phyloP scores from a whole-genome alignment of 2,113 vertebrate genomes.

The Pachyramphus minor region DNA sequence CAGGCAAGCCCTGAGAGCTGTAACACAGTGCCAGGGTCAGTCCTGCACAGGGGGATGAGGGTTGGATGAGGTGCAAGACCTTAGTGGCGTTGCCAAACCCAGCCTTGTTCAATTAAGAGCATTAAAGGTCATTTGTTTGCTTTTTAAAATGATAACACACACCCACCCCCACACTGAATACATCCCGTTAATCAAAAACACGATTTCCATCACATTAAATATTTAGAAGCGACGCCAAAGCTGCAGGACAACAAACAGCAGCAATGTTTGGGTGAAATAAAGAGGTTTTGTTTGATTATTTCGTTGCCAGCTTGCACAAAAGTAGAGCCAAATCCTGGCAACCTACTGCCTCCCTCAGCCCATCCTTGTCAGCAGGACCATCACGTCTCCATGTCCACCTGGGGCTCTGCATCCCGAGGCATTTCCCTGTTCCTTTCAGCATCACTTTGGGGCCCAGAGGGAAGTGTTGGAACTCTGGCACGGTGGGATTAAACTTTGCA shows the following conservation, averaged over 20 bases:
- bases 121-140: neutral
- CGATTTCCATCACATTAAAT: neutral
- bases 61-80: neutral
- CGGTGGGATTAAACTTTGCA: neutral
- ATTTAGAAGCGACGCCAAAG: neutral
- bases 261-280: rapidly evolving
- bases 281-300: neutral
- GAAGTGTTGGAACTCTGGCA: neutral
- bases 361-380: neutral
- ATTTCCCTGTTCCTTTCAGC: neutral
- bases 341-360: neutral
- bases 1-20: neutral
- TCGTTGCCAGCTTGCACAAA: neutral
- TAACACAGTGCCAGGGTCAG: rapidly evolving
- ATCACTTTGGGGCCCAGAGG: neutral
- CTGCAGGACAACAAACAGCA: neutral
- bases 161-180: too few species aligned
- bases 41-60: rapidly evolving
- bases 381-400: rapidly evolving
- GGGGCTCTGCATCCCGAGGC: rapidly evolving
- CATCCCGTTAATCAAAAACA: neutral
- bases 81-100: rapidly evolving
- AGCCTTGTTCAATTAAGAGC: neutral
- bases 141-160: rapidly evolving
- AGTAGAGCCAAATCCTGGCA: neutral